These are phyloP conservation scores for Cheiracanthium punctorium DNA, from an alignment of 2,888 invertebrate genomes.

Conservation along the genomic window DNA sequence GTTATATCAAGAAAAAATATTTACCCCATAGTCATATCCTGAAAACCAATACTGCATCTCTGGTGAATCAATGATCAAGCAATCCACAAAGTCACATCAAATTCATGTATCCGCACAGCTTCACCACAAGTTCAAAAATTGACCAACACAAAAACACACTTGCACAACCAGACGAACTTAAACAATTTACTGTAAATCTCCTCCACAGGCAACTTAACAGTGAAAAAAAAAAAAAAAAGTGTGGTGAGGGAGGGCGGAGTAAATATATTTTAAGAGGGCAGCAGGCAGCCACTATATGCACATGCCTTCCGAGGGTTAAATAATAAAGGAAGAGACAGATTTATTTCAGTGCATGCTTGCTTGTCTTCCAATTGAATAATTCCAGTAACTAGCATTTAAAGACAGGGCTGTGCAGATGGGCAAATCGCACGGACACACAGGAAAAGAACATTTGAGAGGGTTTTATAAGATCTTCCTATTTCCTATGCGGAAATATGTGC, in stretches of 20 bases:
- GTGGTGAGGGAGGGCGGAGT: too few relatives aligned
- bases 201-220: neutral
- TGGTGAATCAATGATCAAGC: too few relatives aligned
- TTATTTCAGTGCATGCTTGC: neutral
- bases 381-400: constrained; percentile 7
- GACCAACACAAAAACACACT: too few relatives aligned
- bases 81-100: too few relatives aligned
- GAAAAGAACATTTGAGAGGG: constrained; percentile 48
- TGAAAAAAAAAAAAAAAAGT: neutral
- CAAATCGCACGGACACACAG: constrained; percentile 26
- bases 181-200: too few relatives aligned
- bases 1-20: too few relatives aligned
- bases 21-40: neutral
- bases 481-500: constrained; percentile 31
- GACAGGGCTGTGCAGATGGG: constrained; percentile 12
- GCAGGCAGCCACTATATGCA: neutral
- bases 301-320: constrained; percentile 14
- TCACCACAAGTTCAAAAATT: too few relatives aligned
- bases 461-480: constrained; percentile 53
- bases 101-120: too few relatives aligned
- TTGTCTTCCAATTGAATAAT: constrained; percentile 50
- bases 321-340: constrained; percentile 49
- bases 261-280: neutral
- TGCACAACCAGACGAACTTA: too few relatives aligned
- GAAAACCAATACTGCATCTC: neutral